Conservation (phyloP, 2,113 vertebrate genomes). For the Electrona antarctica region DNA sequence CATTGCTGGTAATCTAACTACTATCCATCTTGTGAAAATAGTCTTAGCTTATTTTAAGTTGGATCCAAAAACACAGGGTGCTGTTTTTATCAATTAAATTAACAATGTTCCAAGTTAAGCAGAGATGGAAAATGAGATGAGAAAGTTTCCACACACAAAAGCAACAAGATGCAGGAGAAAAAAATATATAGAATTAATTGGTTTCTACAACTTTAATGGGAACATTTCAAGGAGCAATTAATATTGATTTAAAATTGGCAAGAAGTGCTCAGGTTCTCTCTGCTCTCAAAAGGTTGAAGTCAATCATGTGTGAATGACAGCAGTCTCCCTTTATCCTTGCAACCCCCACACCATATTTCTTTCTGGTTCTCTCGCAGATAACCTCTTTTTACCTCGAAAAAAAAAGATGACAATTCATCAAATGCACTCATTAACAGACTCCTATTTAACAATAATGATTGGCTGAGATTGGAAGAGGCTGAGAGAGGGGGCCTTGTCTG, state of each 20-base stretch:
- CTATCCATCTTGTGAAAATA: constrained; percentile 8
- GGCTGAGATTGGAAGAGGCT: constrained; percentile 89
- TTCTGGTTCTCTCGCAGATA: constrained; percentile 25
- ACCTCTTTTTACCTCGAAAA: constrained; percentile 50
- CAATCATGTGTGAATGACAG: constrained; percentile 93
- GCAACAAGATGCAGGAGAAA: not conserved
- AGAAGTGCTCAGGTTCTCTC: constrained; percentile 75
- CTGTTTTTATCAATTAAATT: constrained; percentile 13
- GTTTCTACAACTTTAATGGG: constrained; percentile 79
- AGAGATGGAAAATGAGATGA: not conserved
- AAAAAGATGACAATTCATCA: constrained; percentile 87
- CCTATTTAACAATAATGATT: constrained; percentile 92
- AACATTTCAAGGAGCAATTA: constrained; percentile 89
- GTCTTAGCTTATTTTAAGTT: not conserved
- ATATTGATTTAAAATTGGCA: constrained; percentile 87
- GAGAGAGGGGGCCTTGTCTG: constrained; percentile 77
- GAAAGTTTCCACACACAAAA: not conserved
- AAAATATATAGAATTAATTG: constrained; percentile 26
- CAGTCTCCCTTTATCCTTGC: constrained; percentile 47
- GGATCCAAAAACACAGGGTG: constrained; percentile 1
- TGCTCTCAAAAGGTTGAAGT: constrained; percentile 90
- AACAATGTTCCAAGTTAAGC: constrained; percentile 10
- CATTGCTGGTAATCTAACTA: constrained; percentile 5
- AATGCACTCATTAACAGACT: constrained; percentile 86
- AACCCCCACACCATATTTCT: constrained; percentile 7